Evolutionary conservation across 1,140 invertebrate genomes (phyloP), one percentile per base, ranked within the genome.

Genomic region (Cydia amplana): DNA sequence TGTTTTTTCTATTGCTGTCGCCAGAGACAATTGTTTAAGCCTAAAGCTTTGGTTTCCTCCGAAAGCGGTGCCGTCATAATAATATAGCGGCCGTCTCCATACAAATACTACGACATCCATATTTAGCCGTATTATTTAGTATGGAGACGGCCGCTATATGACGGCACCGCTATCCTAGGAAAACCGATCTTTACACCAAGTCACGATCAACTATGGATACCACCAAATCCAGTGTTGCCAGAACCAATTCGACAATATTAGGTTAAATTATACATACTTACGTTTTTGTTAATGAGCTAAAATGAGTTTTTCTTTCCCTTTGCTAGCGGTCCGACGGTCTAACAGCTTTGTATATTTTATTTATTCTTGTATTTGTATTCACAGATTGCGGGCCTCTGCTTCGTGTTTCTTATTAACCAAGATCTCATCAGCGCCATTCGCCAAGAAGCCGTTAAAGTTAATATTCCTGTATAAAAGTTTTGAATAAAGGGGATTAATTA

Each of bases 401-500:
- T 99, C 91, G 97, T 98, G 79, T 99, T 99, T 90, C 94, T 98
- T 60, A 96, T 99, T 73, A 99, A 99, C 91, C 97, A 98, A 91
- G 98, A 99, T 81, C 93, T 98, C 20, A 97, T 98, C 78, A 97
- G 95, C 85, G 95, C 96, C 25, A 97, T 98, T 80, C 94, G 96
- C 70, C 95, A 96, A 88, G 97, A 98, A 92, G 95, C 96, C 76
- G 95, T 96, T 40, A 97, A 96, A 93, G 94, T 96, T 73, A 95
- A 95, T 83, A 93, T 94, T 86, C 93, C 93, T 79, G 87, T 87
- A 20, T 93, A 87, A 87, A 43, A 79, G 73, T 74, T 79, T 73
- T 63, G 77, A 84, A 87, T 84, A 85, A 85, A 84, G 65, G 67
- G 64, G 65, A 74, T 70, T 75, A 79, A 80, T 82, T 83, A 87